A percentile compares a stretch with the other conserved stretches of the same genome.
Conservation (phyloP, 2,113 vertebrate genomes). For the Salvelinus namaycush region DNA sequence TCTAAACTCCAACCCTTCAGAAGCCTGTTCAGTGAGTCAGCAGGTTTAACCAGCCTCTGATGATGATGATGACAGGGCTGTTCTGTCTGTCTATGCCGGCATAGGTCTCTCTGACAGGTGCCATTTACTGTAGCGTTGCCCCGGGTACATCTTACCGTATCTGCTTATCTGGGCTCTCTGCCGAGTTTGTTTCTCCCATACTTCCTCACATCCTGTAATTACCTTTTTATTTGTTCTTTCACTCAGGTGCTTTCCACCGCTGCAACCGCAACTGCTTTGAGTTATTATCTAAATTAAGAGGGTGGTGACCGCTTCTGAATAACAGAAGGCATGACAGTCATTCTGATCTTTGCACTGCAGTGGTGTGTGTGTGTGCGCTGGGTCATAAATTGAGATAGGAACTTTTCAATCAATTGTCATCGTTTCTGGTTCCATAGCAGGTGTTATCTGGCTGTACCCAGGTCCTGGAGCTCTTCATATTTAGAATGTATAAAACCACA, state of each 20-base stretch:
- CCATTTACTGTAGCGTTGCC: neutral
- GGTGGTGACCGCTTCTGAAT: neutral
- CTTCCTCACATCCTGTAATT: slow-evolving; percentile 3
- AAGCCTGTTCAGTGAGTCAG: too few relatives aligned
- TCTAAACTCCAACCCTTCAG: too few relatives aligned
- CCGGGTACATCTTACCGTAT: neutral
- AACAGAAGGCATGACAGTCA: neutral
- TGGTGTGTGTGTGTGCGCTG: too few relatives aligned
- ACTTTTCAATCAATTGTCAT: too few relatives aligned
- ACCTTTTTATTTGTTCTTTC: neutral
- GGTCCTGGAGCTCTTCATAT: too few relatives aligned
- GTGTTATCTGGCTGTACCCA: too few relatives aligned
- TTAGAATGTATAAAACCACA: too few relatives aligned
- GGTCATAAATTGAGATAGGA: too few relatives aligned
- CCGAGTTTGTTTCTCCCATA: neutral
- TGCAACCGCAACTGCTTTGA: neutral
- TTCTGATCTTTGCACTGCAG: too few relatives aligned
- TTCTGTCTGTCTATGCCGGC: neutral
- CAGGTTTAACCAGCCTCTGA: too few relatives aligned
- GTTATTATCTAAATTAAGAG: neutral
- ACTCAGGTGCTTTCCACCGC: slow-evolving; percentile 3
- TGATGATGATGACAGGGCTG: neutral
- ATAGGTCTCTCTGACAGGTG: neutral
- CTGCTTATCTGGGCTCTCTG: slow-evolving; percentile 1
- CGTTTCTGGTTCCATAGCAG: too few relatives aligned